A percentile compares a stretch with the other conserved stretches of the same genome.
phyloP scores from a whole-genome alignment of 1,140 invertebrate species.

The Liolophura sinensis region DNA sequence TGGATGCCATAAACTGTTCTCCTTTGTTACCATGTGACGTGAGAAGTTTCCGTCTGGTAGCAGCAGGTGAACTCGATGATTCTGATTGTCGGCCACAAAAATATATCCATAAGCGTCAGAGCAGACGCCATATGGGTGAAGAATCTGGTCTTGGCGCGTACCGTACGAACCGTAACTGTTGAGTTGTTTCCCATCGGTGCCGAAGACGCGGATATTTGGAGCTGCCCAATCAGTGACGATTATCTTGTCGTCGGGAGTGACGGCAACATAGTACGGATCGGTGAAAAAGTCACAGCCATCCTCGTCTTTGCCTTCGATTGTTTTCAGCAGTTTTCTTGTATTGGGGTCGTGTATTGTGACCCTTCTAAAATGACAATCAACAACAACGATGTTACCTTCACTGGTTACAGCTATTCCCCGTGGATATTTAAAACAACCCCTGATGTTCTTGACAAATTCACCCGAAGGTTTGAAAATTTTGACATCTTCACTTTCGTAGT shows the following conservation, averaged over 20 bases:
- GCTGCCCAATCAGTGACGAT: slow-evolving; percentile 49
- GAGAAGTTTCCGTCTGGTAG: slow-evolving; percentile 45
- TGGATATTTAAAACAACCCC: slow-evolving; percentile 47
- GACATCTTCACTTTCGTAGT: slow-evolving; percentile 45
- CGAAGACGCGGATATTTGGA: slow-evolving; percentile 50
- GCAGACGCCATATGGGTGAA: slow-evolving; percentile 52
- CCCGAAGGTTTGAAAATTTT: slow-evolving; percentile 44
- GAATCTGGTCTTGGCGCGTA: slow-evolving; percentile 35
- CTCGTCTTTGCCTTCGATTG: slow-evolving; percentile 33
- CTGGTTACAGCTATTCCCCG: slow-evolving; percentile 43
- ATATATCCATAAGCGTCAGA: slow-evolving; percentile 48
- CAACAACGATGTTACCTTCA: slow-evolving; percentile 45
- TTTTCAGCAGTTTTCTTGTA: slow-evolving; percentile 30
- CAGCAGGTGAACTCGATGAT: slow-evolving; percentile 47
- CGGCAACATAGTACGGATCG: slow-evolving; percentile 48
- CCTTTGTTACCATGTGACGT: slow-evolving; percentile 39
- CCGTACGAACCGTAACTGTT: slow-evolving; percentile 44
- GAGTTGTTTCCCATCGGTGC: slow-evolving; percentile 26
- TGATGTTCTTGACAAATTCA: slow-evolving; percentile 28
- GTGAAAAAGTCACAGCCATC: slow-evolving; percentile 31
- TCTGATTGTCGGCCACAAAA: slow-evolving; percentile 50
- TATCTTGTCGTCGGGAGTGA: slow-evolving; percentile 34
- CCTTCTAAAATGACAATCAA: slow-evolving; percentile 38
- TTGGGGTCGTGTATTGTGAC: slow-evolving; percentile 42
- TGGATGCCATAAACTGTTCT: slow-evolving; percentile 46